Conservation (phyloP, 1,140 invertebrate species). For the Caenorhabditis tropicalis region DNA sequence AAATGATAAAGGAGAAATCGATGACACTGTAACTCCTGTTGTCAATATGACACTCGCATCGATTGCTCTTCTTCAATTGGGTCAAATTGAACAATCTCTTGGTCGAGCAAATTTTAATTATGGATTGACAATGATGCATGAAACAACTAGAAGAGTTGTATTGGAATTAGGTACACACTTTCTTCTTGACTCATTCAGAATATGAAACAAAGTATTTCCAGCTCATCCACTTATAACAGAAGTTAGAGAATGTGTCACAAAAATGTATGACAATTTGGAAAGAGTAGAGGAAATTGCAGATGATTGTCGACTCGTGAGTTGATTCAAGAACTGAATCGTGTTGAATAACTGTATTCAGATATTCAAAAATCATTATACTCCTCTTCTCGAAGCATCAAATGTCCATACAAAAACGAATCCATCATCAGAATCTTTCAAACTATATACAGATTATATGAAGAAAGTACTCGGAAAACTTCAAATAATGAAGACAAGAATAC, state of each 20-base stretch:
- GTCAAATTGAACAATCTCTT: slow-evolving; percentile 3
- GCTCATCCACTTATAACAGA: slow-evolving; percentile 19
- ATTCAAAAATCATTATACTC: slow-evolving; percentile 35
- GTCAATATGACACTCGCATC: slow-evolving; percentile 1
- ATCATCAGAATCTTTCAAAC: background rate
- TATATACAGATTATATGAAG: slow-evolving; percentile 11
- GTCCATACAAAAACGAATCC: slow-evolving; percentile 28
- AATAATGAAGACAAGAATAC: slow-evolving; percentile 19
- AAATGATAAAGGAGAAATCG: slow-evolving; percentile 40
- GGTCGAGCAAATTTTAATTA: slow-evolving; percentile 6
- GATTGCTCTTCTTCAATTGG: slow-evolving; percentile 11
- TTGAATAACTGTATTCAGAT: slow-evolving; percentile 24
- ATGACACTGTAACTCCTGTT: background rate
- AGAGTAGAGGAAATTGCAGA: slow-evolving; percentile 35
- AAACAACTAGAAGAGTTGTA: slow-evolving; percentile 5
- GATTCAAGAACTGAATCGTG: background rate
- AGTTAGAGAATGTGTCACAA: slow-evolving; percentile 28
- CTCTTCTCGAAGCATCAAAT: slow-evolving; percentile 21
- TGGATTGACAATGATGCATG: slow-evolving; percentile 41
- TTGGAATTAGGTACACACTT: background rate
- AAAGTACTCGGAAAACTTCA: slow-evolving; percentile 35
- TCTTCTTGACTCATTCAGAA: background rate
- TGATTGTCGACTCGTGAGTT: background rate
- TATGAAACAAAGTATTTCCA: background rate
- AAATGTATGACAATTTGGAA: slow-evolving; percentile 40